phyloP scores from a whole-genome alignment of 2,113 vertebrate genomes.

The Dunckerocampus dactyliophorus region DNA sequence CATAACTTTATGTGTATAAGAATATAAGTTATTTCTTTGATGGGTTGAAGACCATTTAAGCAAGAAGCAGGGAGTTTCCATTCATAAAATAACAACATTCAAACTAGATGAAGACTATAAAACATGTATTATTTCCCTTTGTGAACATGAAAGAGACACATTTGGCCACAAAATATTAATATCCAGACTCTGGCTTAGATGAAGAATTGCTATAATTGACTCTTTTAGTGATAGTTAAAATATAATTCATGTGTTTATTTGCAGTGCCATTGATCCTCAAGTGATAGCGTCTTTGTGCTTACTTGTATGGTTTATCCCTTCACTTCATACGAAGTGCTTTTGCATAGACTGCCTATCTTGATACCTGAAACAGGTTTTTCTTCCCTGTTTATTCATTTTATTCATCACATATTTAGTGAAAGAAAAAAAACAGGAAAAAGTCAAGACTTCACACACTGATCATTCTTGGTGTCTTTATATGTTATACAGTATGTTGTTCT shows the following conservation, averaged over 20 bases:
- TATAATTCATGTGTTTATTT: slow-evolving; percentile 37
- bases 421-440: slow-evolving; percentile 8
- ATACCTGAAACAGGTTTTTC: slow-evolving; percentile 7
- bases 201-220: slow-evolving; percentile 56
- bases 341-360: slow-evolving; percentile 68
- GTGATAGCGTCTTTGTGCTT: slow-evolving; percentile 57
- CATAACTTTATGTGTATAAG: slow-evolving; percentile 9
- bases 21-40: slow-evolving; percentile 44
- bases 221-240: slow-evolving; percentile 28
- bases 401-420: slow-evolving; percentile 41
- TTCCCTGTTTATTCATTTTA: no score
- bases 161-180: slow-evolving; percentile 18
- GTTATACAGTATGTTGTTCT: no score
- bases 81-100: slow-evolving; percentile 9
- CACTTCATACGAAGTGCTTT: slow-evolving; percentile 67
- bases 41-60: slow-evolving; percentile 42
- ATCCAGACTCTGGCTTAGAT: slow-evolving; percentile 27
- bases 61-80: slow-evolving; percentile 20
- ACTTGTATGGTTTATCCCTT: slow-evolving; percentile 42
- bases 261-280: slow-evolving; percentile 35
- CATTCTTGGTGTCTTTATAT: not conserved
- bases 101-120: not conserved
- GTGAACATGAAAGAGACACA: slow-evolving; percentile 24
- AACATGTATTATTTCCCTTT: slow-evolving; percentile 20
- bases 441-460: slow-evolving; percentile 8